Evolutionary conservation across 2,888 invertebrate genomes (phyloP), one percentile per base, ranked within the genome.

Genomic region (Chorisops tibialis): DNA sequence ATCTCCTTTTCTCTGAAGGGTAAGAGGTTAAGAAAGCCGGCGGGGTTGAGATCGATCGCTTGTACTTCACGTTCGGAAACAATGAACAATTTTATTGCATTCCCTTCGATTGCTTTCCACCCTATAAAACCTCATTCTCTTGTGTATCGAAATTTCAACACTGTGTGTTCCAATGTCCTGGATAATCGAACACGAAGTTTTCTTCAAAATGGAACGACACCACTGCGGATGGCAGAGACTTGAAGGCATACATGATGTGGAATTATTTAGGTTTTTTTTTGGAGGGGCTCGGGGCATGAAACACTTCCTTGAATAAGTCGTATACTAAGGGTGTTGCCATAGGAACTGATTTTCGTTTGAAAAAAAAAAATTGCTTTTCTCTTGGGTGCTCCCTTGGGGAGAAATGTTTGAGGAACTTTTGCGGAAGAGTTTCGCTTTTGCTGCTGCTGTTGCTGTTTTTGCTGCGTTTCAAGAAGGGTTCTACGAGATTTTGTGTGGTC

Each of bases 241-340:
- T 30, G 30, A 30, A 30, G 9, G 30, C 30, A 30, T 30, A 30
- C 30, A 30, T 30, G 30, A 30, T 30, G 30, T 30, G 30, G 30
- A 5, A 30, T 30, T 30, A 30, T 30, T 30, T n/a, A n/a, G n/a
- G n/a, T n/a, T n/a, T n/a, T n/a, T n/a, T n/a, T n/a, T n/a, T 7
- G 5, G 30, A 30, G 30, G 30, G 30, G 30, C 5, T 2, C 9
- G 30, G 30, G 30, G 30, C n/a, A n/a, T n/a, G n/a, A n/a, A 9
- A 30, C 30, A 2, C 30, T 30, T n/a, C n/a, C n/a, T 2, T 30
- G 30, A 1, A 14, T 16, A 50, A 11, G 18, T 43, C 43, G 30
- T 35, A 24, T 45, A 41, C 14, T 19, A 45, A 43, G 56, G 56
- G 56, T 56, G 56, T 56, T 56, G 56, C 56, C 43, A 56, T 56